Conservation (phyloP, 2,113 vertebrate genomes). For the Climacteris rufus region DNA sequence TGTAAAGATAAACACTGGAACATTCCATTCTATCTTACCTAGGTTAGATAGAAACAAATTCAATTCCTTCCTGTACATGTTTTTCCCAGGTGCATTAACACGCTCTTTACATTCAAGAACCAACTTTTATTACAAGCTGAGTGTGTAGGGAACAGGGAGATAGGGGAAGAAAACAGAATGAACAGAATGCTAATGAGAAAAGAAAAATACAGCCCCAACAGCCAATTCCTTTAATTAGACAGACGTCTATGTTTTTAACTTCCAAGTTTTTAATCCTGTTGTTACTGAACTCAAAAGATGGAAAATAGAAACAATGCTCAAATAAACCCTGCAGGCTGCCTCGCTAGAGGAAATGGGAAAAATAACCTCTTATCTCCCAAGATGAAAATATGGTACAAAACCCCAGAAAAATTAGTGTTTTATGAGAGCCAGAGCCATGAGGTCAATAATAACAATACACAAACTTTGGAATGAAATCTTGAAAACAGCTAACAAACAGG, state of each 20-base stretch:
- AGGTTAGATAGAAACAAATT: constrained; percentile 39
- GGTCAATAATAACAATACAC: not conserved
- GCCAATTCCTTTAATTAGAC: constrained; percentile 35
- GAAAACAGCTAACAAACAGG: not conserved
- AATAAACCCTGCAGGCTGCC: not conserved
- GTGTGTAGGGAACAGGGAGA: constrained; percentile 34
- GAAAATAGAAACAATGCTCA: not conserved
- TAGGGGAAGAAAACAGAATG: constrained; percentile 34
- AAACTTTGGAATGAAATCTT: not conserved
- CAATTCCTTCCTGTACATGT: constrained; percentile 3
- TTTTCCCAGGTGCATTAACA: constrained; percentile 50
- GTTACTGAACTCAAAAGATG: not conserved
- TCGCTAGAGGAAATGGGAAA: not conserved
- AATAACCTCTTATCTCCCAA: not conserved
- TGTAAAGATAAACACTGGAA: constrained; percentile 31
- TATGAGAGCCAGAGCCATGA: not conserved
- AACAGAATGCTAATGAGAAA: constrained; percentile 40
- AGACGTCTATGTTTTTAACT: not conserved
- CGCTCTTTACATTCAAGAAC: constrained; percentile 48
- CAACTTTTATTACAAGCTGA: constrained; percentile 43
- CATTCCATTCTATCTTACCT: constrained; percentile 1
- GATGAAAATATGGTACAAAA: not conserved
- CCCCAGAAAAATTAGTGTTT: not conserved
- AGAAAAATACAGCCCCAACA: not conserved
- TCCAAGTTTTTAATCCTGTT: constrained; percentile 31